Base-by-base conservation (phyloP, 1,140 invertebrate species). In the Venustaconcha ellipsiformis region DNA sequence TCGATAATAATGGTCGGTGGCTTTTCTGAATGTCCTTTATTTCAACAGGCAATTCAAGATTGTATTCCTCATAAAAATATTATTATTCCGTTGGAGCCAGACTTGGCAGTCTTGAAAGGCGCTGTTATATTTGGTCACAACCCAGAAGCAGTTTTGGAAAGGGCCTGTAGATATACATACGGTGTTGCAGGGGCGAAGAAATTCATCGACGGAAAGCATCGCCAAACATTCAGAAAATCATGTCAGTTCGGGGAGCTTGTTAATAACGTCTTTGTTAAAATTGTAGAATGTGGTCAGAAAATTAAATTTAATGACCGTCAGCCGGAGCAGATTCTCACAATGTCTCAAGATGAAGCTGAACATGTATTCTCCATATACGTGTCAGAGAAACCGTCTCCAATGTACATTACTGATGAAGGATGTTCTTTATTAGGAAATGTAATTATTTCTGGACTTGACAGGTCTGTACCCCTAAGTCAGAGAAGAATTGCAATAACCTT, bases 71-170 rank as follows among this genome's bases (percentile, higher is more conserved):
- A 78, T 57, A 67, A 73, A 58, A 59, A 55, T 30, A 64, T 81
- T 5, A 66, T 79, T 20, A 76, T 79, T 26, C 82, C 82, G 15
- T 57, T 58, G 8, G 82, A 83, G 20, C 70, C 80, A 55, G 82
- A 76, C 17, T 57, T 83, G 12, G 71, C 78, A 11, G 80, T 83
- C 6, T 37, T 83, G 17, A 83, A 80, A 30, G 82, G 82, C 14
- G 82, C 82, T 17, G 82, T 83, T 4, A 75, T 81, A 20, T 83
- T 77, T 71, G 82, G 80, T 55, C 80, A 81, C 73, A 48, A 67
- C 48, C 78, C 80, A 11, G 63, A 67, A 55, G 65, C 72, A 60
- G 79, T 82, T 23, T 58, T 64, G 1, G 30, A 74, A 14, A 64
- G 81, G 12, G 67, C 77, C 14, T 60, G 74, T 2, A 76, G 74